phyloP scores from a whole-genome alignment of 2,888 invertebrate species.

The Spialia ferax region DNA sequence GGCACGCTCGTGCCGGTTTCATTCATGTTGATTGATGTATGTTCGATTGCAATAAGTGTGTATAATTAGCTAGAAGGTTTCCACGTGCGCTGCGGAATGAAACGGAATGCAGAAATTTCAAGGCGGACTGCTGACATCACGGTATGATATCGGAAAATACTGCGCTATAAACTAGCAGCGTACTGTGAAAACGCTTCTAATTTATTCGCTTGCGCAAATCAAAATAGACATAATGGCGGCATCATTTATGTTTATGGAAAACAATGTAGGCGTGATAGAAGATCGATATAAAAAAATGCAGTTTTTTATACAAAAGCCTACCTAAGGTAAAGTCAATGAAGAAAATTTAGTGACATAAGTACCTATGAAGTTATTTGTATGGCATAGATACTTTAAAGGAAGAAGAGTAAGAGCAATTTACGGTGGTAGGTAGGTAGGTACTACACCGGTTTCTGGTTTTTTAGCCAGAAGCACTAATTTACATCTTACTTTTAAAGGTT shows the following conservation, averaged over 20 bases:
- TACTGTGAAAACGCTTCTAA: conserved; percentile 50
- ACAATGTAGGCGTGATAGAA: neutral
- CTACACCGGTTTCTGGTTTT: too few species aligned
- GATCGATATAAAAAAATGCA: too few species aligned
- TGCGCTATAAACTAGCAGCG: conserved; percentile 48
- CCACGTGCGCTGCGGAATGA: conserved; percentile 63
- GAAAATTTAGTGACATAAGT: too few species aligned
- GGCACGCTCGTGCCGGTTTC: conserved; percentile 29
- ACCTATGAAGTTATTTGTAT: too few species aligned
- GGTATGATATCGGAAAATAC: conserved; percentile 58
- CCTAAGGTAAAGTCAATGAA: too few species aligned
- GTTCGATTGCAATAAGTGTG: conserved; percentile 60
- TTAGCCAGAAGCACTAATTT: too few species aligned
- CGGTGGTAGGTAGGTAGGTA: too few species aligned
- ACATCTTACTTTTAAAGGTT: too few species aligned
- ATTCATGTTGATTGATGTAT: conserved; percentile 63
- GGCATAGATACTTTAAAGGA: too few species aligned
- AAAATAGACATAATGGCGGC: conserved; percentile 26
- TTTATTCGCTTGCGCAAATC: conserved; percentile 38
- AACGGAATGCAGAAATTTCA: conserved; percentile 67
- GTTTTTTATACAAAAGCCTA: too few species aligned
- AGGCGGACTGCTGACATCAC: conserved; percentile 72
- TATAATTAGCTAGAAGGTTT: conserved; percentile 61
- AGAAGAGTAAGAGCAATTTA: too few species aligned
- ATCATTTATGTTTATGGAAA: conserved; percentile 3